A percentile compares a stretch with the other conserved stretches of the same genome.
Evolutionary conservation across 2,888 invertebrate species (phyloP).

Genomic region (Diarsia rubi): DNA sequence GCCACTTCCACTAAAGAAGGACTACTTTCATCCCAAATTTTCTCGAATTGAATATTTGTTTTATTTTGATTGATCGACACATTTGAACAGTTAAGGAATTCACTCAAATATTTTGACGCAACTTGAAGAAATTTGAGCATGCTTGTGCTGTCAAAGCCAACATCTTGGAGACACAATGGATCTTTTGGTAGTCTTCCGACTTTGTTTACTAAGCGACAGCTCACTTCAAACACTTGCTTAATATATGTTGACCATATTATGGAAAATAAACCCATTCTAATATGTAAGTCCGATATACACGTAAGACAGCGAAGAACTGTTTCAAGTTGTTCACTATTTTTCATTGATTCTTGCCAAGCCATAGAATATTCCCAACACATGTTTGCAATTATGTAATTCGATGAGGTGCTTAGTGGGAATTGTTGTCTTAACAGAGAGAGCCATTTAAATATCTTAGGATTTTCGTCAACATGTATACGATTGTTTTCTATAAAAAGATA

Average conservation of each 20-base stretch:
- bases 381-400: slow-evolving; percentile 95
- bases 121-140: slow-evolving; percentile 88
- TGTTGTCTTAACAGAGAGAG: slow-evolving; percentile 93
- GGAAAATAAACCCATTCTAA: slow-evolving; percentile 95
- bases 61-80: slow-evolving; percentile 80
- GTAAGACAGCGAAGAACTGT: slow-evolving; percentile 93
- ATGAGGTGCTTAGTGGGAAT: slow-evolving; percentile 96
- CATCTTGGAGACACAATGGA: slow-evolving; percentile 94
- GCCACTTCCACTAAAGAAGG: slow-evolving; percentile 95
- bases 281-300: slow-evolving; percentile 92
- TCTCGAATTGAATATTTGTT: slow-evolving; percentile 90
- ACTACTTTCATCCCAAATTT: slow-evolving; percentile 92
- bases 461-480: slow-evolving; percentile 80
- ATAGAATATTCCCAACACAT: slow-evolving; percentile 98
- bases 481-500: slow-evolving; percentile 82
- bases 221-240: slow-evolving; percentile 94
- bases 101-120: slow-evolving; percentile 86
- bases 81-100: slow-evolving; percentile 84
- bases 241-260: slow-evolving; percentile 97
- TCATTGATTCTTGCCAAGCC: slow-evolving; percentile 95
- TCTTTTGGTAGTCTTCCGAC: slow-evolving; percentile 96
- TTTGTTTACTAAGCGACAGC: slow-evolving; percentile 94
- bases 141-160: slow-evolving; percentile 93
- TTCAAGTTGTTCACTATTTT: slow-evolving; percentile 92
- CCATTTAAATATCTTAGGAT: slow-evolving; percentile 91